Evolutionary conservation across 1,140 invertebrate genomes (phyloP), one percentile per base, ranked within the genome.

Genomic region (Drusus annulatus): DNA sequence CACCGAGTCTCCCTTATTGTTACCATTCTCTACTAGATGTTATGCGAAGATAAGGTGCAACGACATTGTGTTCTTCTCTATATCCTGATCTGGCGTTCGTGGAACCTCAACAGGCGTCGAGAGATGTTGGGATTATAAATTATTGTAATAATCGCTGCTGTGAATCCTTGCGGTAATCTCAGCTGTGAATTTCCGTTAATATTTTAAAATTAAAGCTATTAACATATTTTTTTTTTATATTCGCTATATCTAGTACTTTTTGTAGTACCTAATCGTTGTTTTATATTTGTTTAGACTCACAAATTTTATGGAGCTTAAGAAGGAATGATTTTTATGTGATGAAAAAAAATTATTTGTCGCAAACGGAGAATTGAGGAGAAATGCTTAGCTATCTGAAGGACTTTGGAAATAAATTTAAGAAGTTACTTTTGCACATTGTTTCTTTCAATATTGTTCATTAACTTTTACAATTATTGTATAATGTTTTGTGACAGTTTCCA

Each of bases 231-330:
- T 50, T 69, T 45, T 69, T 45, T 69, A n/a, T 51, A 50, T 69
- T 51, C 17, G 36, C 28, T 69, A 69, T 69, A 50, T 6, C 7
- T 69, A 69, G 36, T 50, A 45, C 23, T 63, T 17, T 28, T 63
- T 17, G 65, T 45, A 69, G 36, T 69, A 45, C 17, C 23, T 69
- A 51, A 69, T 50, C 16, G 36, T 69, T 69, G 65, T 69, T 69
- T 68, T 69, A 50, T 19, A 69, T 45, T 69, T 51, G 7, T 69
- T 69, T 51, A 21, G 65, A 45, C 6, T 50, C 36, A 19, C 65
- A 69, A 69, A 69, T 69, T 17, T 19, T n/a, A 45, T n/a, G 1
- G 3, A 69, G 6, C n/a, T 25, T 69, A 3, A 56, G n/a, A 17
- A 56, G n/a, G 54, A 21, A 21, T 54, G n/a, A 56, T 56, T 56